Evolutionary conservation across 1,140 invertebrate genomes (phyloP), one percentile per base, ranked within the genome.

Genomic region (Drosophila erecta): DNA sequence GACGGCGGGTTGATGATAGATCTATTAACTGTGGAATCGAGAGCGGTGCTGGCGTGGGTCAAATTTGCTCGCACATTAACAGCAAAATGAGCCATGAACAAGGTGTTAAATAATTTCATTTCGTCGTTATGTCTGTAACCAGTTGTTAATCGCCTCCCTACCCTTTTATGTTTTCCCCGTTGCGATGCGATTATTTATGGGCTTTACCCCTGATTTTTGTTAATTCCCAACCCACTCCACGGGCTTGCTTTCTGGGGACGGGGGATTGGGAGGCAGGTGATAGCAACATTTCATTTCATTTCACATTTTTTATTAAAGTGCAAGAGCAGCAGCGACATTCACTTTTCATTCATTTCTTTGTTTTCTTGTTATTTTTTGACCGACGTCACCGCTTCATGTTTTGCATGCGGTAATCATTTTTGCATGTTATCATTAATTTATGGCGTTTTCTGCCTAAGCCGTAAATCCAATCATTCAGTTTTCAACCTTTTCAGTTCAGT

Each of bases 21-120:
- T 17, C 56, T 44, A 72, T 73, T 43, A 49, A 38, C 12, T 15
- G 15, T 15, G 54, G 30, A 41, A 35, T 14, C 24, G 30, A 15
- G 20, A 43, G 58, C 30, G 7, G 30, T 10, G 27, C 8, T 8
- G 27, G 27, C 30, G 30, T 30, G 49, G 76, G 60, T 46, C 44
- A 55, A 24, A 24, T 55, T 38, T 38, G 57, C 47, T 57, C 41
- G 33, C n/a, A 37, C 38, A 65, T 62, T 53, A 70, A 41, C 50
- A 38, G 20, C 51, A 5, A 69, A 47, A 56, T 62, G 30, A 53
- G 44, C 54, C 33, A 44, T 64, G 46, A 80, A 72, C 64, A 40
- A 78, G 79, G 78, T 72, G 79, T 81, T 81, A 81, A 81, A 81
- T 81, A 77, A 67, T 73, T 73, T 78, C 54, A 78, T 78, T 78